A percentile compares a stretch with the other conserved stretches of the same genome.
Evolutionary conservation across 2,797 vertebrate species (phyloP).

Genomic region (Fistularia commersonii): DNA sequence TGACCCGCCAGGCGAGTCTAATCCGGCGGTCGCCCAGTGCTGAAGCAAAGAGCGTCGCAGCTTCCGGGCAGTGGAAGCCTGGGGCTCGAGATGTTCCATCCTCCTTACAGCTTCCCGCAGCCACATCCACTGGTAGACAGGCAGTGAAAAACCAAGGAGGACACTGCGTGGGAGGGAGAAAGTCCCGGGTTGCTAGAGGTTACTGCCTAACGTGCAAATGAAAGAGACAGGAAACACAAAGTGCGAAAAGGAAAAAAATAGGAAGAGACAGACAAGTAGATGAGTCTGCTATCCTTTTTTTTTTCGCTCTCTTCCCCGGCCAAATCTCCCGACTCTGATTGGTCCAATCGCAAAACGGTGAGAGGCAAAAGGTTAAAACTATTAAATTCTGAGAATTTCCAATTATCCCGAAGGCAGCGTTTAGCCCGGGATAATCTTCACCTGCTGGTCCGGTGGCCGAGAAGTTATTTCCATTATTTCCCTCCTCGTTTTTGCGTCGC

Average conservation of each 20-base stretch:
- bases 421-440: constrained; percentile 20
- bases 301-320: not conserved
- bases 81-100: constrained; percentile 25
- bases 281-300: constrained; percentile 13
- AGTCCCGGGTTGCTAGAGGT: constrained; percentile 15
- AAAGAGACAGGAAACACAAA: constrained; percentile 13
- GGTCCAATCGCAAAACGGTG: constrained; percentile 21
- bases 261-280: not conserved
- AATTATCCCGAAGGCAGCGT: constrained; percentile 21
- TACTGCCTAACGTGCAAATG: constrained; percentile 19
- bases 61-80: constrained; percentile 10
- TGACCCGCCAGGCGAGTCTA: constrained; percentile 24
- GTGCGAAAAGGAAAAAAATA: constrained; percentile 3
- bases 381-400: constrained; percentile 23
- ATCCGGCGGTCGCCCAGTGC: constrained; percentile 21
- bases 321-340: constrained; percentile 13
- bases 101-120: constrained; percentile 10
- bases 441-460: constrained; percentile 5
- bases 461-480: constrained; percentile 5
- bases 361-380: constrained; percentile 31
- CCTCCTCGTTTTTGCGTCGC: constrained; percentile 19
- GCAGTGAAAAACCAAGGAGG: constrained; percentile 17
- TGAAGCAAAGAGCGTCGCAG: constrained; percentile 6
- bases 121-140: constrained; percentile 15
- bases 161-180: constrained; percentile 24